Base-by-base conservation (phyloP, 2,888 invertebrate species). In the Himalopsyche kuldschensis region DNA sequence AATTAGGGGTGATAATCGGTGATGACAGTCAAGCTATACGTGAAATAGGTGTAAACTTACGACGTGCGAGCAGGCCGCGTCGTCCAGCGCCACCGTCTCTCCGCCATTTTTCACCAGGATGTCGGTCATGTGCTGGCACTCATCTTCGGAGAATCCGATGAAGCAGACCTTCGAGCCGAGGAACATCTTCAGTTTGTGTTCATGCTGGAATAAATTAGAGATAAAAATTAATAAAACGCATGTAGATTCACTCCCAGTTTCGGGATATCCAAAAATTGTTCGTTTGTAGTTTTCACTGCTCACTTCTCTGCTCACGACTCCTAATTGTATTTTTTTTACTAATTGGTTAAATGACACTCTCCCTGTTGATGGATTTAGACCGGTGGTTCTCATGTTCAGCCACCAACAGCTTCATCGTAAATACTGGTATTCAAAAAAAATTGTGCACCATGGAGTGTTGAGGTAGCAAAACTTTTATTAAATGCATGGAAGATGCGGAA, bases 61-160 rank as follows among this genome's bases (percentile, higher is more conserved):
- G 90, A 98, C 95, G 91, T 99, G 98, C 75, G 97, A 97, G 89
- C 97, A 97, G 88, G 94, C 94, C 27, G 95, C 93, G 92, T 97
- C 97, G 87, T 96, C 96, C 87, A 95, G 91, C 75, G 94, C 94
- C 85, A 95, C 94, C 85, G 94, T 93, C 86, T 95, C 94, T 82
- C 97, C 97, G 88, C 97, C 97, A 91, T 98, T 98, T 88, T 95
- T 94, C 87, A 95, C 92, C 84, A 98, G 93, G 87, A 98, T 94
- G 89, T 98, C 97, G 85, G 95, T 95, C 98, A 98, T 98, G 89
- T 98, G 97, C 88, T 94, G 94, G 88, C 95, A 95, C 90, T 98
- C 98, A 88, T 97, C 97, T 84, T 95, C 94, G 3, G 96, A 94
- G 91, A 98, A 98, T 6, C 98, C 98, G 88, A 96, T 93, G 90